These are phyloP conservation scores for Scaeva pyrastri DNA, from an alignment of 2,888 invertebrate species.

Conservation along the genomic window DNA sequence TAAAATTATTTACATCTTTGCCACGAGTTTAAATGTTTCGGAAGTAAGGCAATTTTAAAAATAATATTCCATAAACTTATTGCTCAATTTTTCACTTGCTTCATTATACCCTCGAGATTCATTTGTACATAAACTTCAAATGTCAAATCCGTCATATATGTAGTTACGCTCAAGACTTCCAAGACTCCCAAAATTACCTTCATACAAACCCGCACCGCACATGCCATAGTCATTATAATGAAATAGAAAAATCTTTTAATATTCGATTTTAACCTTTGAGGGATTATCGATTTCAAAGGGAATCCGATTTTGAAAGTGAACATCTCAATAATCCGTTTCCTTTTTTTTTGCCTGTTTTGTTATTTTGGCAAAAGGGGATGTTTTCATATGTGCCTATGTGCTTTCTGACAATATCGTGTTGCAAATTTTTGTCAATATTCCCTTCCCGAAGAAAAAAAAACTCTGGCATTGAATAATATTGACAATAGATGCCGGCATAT, in stretches of 20 bases:
- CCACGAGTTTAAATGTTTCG: too few species aligned
- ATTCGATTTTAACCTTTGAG: slow-evolving; percentile 75
- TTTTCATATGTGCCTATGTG: not conserved
- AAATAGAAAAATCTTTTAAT: slow-evolving; percentile 49
- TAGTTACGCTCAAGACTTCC: not conserved
- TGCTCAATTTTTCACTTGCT: not conserved
- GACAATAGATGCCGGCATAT: slow-evolving; percentile 70
- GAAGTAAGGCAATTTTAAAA: not conserved
- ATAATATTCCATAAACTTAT: slow-evolving; percentile 2
- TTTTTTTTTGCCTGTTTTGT: slow-evolving; percentile 12
- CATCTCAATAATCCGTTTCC: slow-evolving; percentile 71
- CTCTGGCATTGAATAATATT: not conserved
- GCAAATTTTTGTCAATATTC: slow-evolving; percentile 52
- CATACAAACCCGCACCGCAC: slow-evolving; percentile 2
- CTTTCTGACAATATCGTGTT: slow-evolving; percentile 52
- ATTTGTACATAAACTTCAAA: not conserved
- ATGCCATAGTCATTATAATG: slow-evolving; percentile 30
- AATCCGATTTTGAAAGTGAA: slow-evolving; percentile 76
- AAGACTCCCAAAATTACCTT: slow-evolving; percentile 14
- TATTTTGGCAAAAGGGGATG: slow-evolving; percentile 51
- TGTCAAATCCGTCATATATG: not conserved
- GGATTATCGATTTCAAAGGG: slow-evolving; percentile 72
- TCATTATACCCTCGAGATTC: slow-evolving; percentile 9
- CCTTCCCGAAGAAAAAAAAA: not conserved
- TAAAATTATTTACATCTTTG: too few species aligned